A percentile compares a stretch with the other conserved stretches of the same genome.
Conservation (phyloP, 1,140 invertebrate species). For the Eurytemora carolleeae region DNA sequence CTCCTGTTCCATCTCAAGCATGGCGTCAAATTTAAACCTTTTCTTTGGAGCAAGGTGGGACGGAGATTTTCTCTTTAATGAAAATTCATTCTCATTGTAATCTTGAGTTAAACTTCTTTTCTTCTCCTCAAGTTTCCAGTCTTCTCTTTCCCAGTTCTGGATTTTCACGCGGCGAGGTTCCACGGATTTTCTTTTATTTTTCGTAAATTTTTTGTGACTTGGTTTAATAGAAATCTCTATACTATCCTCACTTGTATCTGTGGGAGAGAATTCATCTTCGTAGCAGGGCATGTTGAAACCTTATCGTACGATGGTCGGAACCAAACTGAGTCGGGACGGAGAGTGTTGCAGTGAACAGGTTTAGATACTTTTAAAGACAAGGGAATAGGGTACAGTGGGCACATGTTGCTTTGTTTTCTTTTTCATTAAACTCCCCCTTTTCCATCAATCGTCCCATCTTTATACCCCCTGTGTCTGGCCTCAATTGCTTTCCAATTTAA, state of each 20-base stretch:
- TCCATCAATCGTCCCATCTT: no score
- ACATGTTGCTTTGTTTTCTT: no score
- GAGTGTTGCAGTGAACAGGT: no score
- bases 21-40: neutral
- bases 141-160: no score
- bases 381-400: no score
- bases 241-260: neutral
- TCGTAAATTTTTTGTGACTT: neutral
- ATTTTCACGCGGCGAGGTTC: neutral
- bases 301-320: no score
- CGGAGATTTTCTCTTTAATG: neutral
- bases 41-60: neutral
- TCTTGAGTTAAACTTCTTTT: neutral
- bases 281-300: no score
- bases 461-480: no score
- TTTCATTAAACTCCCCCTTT: no score
- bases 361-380: no score
- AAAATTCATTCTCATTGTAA: neutral
- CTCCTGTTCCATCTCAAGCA: neutral
- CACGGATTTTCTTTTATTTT: neutral
- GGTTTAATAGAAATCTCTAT: neutral
- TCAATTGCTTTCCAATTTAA: no score
- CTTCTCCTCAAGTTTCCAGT: neutral
- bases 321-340: no score
- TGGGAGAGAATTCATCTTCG: neutral